A percentile compares a stretch with the other conserved stretches of the same genome.
Conservation (phyloP, 2,888 invertebrate genomes). For the Ophion slaviceki region DNA sequence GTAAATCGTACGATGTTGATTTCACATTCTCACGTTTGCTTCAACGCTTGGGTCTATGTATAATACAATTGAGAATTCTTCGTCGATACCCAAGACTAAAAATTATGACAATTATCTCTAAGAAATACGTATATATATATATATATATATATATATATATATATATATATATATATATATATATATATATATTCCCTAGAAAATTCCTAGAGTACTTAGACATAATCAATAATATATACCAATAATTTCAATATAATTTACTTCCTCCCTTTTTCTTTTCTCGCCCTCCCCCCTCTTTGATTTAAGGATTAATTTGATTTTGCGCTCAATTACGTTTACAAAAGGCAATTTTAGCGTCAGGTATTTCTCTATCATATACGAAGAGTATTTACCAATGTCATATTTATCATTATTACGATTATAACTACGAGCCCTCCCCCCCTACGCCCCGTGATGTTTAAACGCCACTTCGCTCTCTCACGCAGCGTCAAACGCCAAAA, state of each 20-base stretch:
- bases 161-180: conserved; percentile 63
- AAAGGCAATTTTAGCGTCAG: conserved; percentile 79
- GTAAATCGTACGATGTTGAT: conserved; percentile 33
- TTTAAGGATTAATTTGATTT: conserved; percentile 81
- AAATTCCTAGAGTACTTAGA: conserved; percentile 58
- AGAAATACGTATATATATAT: conserved; percentile 64
- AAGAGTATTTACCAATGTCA: conserved; percentile 49
- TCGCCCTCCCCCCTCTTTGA: conserved; percentile 69
- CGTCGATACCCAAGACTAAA: conserved; percentile 33
- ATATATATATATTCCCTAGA: conserved; percentile 62
- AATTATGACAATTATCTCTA: conserved; percentile 70
- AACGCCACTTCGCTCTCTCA: conserved; percentile 53
- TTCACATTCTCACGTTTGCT: conserved; percentile 30
- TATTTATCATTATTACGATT: conserved; percentile 15
- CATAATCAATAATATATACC: conserved; percentile 72
- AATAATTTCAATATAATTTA: conserved; percentile 73
- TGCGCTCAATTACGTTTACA: conserved; percentile 81
- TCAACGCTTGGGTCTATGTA: conserved; percentile 53
- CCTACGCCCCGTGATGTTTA: conserved; percentile 39
- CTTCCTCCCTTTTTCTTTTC: conserved; percentile 44
- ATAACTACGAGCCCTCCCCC: not conserved
- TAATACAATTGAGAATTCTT: conserved; percentile 58
- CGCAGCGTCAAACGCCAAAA: conserved; percentile 44
- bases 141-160: conserved; percentile 64
- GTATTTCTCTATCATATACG: conserved; percentile 41